Evolutionary conservation across 2,888 invertebrate species (phyloP).

Genomic region (Plagodis dolabraria): DNA sequence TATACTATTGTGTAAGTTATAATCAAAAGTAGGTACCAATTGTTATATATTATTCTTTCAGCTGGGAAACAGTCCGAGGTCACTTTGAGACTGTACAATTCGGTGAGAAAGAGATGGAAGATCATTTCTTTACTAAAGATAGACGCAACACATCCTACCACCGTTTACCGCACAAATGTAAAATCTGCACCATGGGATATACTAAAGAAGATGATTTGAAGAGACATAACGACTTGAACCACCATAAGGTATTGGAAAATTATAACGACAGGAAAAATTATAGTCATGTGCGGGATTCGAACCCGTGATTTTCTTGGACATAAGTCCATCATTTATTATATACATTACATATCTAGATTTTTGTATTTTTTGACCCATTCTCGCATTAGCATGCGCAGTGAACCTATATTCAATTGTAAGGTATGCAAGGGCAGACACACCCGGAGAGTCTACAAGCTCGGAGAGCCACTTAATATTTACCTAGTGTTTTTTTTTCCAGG

Average conservation of each 20-base stretch:
- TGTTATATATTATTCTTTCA: constrained; percentile 1
- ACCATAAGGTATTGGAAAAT: constrained; percentile 51
- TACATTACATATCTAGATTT: too few species aligned
- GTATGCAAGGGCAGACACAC: too few species aligned
- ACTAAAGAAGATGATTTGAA: constrained; percentile 39
- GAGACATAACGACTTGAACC: constrained; percentile 49
- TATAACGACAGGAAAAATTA: not conserved
- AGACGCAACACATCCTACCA: constrained; percentile 33
- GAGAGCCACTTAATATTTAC: too few species aligned
- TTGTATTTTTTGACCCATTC: too few species aligned
- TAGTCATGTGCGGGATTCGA: too few species aligned
- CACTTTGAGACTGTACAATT: constrained; percentile 37
- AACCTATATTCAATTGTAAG: too few species aligned
- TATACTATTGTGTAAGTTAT: too few species aligned
- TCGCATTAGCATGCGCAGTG: too few species aligned
- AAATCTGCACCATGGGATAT: constrained; percentile 34
- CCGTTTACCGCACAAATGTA: constrained; percentile 23
- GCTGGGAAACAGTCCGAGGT: constrained; percentile 15
- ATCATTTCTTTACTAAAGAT: constrained; percentile 33
- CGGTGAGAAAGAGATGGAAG: constrained; percentile 43
- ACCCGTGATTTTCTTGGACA: too few species aligned
- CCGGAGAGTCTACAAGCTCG: too few species aligned
- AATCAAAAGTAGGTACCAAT: too few species aligned
- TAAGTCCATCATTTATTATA: too few species aligned
- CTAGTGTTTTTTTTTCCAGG: constrained; percentile 18